Evolutionary conservation across 2,888 invertebrate species (phyloP).

Genomic region (Rhopalosiphum nymphaeae): DNA sequence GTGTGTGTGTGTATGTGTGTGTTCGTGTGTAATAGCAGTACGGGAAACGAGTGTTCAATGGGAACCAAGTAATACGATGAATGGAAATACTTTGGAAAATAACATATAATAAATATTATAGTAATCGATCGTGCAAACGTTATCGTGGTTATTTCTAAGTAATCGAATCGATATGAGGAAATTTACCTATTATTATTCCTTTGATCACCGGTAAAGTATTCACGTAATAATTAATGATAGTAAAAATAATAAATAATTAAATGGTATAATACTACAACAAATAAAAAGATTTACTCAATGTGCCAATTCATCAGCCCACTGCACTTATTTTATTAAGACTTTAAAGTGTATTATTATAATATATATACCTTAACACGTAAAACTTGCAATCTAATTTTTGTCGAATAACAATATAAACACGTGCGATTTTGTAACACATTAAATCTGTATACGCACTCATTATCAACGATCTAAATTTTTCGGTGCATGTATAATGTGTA

Average conservation of each 20-base stretch:
- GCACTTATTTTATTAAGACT: background rate
- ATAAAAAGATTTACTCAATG: slow-evolving; percentile 29
- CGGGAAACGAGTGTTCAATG: slow-evolving; percentile 49
- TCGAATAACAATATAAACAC: slow-evolving; percentile 21
- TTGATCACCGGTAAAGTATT: slow-evolving; percentile 54
- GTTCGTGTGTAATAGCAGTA: background rate
- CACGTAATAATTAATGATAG: slow-evolving; percentile 29
- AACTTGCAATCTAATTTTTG: background rate
- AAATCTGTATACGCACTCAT: background rate
- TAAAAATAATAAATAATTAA: background rate
- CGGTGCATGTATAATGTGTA: background rate
- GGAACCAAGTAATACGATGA: slow-evolving; percentile 49
- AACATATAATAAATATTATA: background rate
- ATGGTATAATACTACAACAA: background rate
- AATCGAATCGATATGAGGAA: slow-evolving; percentile 45
- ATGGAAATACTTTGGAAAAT: slow-evolving; percentile 51
- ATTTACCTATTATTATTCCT: slow-evolving; percentile 43
- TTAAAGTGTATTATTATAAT: background rate
- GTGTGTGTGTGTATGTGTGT: no score
- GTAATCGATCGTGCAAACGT: slow-evolving; percentile 42
- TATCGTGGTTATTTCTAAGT: slow-evolving; percentile 37
- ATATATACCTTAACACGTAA: background rate
- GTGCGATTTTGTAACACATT: background rate
- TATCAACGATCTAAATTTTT: slow-evolving; percentile 9
- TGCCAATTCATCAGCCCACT: background rate